Evolutionary conservation across 2,888 invertebrate species (phyloP), one percentile per base, ranked within the genome.

Genomic region (Cepaea hortensis): DNA sequence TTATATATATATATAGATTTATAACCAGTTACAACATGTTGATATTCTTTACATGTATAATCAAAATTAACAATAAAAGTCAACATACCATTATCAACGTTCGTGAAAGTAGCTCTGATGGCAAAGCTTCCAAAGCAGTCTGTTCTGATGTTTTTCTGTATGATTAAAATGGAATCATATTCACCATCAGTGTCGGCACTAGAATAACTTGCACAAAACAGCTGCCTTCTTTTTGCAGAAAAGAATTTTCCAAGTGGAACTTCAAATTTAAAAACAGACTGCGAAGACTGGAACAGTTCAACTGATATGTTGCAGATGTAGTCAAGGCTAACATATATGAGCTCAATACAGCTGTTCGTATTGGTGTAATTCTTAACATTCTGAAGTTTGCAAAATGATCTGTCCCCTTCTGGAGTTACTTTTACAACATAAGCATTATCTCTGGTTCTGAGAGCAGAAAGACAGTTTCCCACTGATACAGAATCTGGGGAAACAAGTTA

Each of bases 281-380:
- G 23, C 13, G 35, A 35, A 35, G 61, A 61, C 6, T 62, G 23
- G 15, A 23, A 68, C 3, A 81, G 81, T 68, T 68, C 20, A 20
- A 81, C 81, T 68, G 65, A 65, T 20, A 81, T 68, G 18, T 81
- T 35, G 46, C 81, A 81, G 5, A 7, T 68, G 68, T 68, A 81
- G 65, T 68, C 62, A 9, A 46, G 46, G 20, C 68, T 68, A 20
- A 81, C 81, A 81, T 81, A 68, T 3, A 68, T 62, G 46, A 81
- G 23, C 81, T 81, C 81, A 68, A 81, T 68, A 46, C 81, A 81
- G n/a, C 62, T 65, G 46, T 81, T 81, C 68, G 81, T 81, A 20
- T 81, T 23, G 9, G 18, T 11, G 48, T 35, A 35, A 81, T 62
- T 62, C 46, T 20, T 13, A 3, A 48, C 0, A 20, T 65, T 68